These are phyloP conservation scores for Petrosia ficiformis DNA, from an alignment of 37 sponge, comb jelly and placozoan species.

Conservation along the genomic window DNA sequence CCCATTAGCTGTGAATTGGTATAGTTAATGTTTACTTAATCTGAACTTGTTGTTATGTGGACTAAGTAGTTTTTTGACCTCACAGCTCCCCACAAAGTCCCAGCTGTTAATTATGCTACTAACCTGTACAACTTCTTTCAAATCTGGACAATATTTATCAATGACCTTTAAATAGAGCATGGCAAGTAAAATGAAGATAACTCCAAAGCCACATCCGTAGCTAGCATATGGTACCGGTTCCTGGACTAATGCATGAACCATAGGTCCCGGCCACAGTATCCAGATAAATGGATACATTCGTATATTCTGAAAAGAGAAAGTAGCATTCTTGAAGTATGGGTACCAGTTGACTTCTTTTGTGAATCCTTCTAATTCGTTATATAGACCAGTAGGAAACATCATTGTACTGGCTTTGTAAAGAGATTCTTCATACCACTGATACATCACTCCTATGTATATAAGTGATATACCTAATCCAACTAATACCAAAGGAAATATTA, in stretches of 20 bases:
- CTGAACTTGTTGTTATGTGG: no score
- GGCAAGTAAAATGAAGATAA: not conserved
- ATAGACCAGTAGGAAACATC: not conserved
- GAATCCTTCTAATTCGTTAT: not conserved
- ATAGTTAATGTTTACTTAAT: no score
- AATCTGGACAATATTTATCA: not conserved
- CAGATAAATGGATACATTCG: not conserved
- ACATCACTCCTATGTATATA: constrained; percentile 17
- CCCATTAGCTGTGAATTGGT: no score
- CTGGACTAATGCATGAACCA: constrained; percentile 13
- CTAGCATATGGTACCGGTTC: constrained; percentile 11
- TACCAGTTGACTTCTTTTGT: not conserved
- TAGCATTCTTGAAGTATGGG: not conserved
- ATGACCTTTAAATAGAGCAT: not conserved
- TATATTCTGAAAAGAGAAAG: not conserved
- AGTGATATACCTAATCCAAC: constrained; percentile 13
- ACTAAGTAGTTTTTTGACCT: no score
- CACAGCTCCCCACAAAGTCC: no score
- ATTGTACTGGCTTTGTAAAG: not conserved
- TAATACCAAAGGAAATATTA: constrained; percentile 37
- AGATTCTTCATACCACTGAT: constrained; percentile 15
- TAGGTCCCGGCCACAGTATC: constrained; percentile 21
- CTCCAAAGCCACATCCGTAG: constrained; percentile 6
- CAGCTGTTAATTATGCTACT: no score
- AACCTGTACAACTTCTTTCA: not conserved